Evolutionary conservation across 1,140 invertebrate species (phyloP), one percentile per base, ranked within the genome.

Genomic region (Pteromalus puparum): DNA sequence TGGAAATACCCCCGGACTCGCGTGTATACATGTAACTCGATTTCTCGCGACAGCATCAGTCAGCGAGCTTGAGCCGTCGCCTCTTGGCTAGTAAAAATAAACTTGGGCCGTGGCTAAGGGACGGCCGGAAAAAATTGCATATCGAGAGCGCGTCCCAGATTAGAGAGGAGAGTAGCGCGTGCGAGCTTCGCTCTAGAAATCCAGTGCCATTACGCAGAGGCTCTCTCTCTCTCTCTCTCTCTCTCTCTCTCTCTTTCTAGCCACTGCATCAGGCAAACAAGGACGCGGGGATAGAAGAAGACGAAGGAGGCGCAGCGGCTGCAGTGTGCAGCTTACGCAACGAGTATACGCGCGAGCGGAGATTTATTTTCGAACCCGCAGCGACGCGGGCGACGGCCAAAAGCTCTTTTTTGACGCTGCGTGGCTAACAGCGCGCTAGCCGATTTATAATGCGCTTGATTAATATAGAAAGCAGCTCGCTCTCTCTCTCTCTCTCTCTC

Each of bases 131-230:
- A 77, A 72, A 80, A 83, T 70, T 74, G 76, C 76, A 84, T 78
- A 84, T 84, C 48, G 68, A 15, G 82, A 84, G 21, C 82, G 76
- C 42, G 82, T 84, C 68, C 82, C 76, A 84, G 82, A 84, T 84
- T 78, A 70, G 42, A 78, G 30, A 24, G 5, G 30, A 74, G 67
- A 12, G 34, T 30, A 28, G 68, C 15, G 81, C 81, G n/a, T n/a
- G 46, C 28, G 76, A 48, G 76, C 68, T 84, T 79, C 15, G 82
- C 68, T 84, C 82, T 84, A 84, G 76, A 84, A 84, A 84, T 84
- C 28, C 82, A 84, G 82, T 80, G 82, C 76, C 82, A 84, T 84
- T 79, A 79, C 68, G 82, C 26, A 70, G 28, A 30, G 67, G 61
- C 26, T 1, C 73, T 21, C 68, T n/a, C 38, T n/a, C n/a, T 48